Percentiles rank a stretch among this genome's conserved stretches.
Conservation (phyloP, 2,797 vertebrate genomes). For the Phaenicophaeus curvirostris region DNA sequence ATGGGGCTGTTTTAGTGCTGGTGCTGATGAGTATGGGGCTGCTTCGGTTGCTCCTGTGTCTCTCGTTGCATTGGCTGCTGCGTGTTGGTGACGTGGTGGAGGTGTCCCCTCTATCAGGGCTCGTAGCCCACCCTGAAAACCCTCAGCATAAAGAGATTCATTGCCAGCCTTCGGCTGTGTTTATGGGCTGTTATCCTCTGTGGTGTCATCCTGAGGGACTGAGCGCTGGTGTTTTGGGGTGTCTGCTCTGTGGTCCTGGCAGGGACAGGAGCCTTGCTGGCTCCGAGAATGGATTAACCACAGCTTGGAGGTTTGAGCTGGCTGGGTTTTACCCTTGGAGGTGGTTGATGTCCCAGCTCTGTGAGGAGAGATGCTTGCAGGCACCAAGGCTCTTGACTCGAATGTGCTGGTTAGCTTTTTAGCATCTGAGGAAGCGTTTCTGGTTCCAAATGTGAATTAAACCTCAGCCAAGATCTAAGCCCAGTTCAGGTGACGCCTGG, state of each 20-base stretch:
- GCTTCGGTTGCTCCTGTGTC: no score
- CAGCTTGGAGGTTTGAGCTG: fast-evolving
- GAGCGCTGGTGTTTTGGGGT: fast-evolving
- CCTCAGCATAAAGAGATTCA: fast-evolving
- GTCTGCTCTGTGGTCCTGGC: no score
- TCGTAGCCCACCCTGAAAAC: fast-evolving
- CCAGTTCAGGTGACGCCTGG: no score
- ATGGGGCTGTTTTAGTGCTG: no score
- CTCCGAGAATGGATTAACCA: background rate
- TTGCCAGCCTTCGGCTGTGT: fast-evolving
- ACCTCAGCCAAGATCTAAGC: no score
- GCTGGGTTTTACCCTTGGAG: background rate
- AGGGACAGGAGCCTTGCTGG: background rate
- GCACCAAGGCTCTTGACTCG: fast-evolving
- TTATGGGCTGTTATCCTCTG: background rate
- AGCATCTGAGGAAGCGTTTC: fast-evolving
- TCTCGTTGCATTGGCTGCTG: background rate
- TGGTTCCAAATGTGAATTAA: background rate
- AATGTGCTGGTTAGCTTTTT: fast-evolving
- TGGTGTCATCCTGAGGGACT: background rate
- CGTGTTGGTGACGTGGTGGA: fast-evolving
- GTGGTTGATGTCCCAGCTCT: background rate
- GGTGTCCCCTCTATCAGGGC: fast-evolving
- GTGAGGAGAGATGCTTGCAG: background rate
- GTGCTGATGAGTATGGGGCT: no score